Evolutionary conservation across 2,113 vertebrate genomes (phyloP).

Genomic region (Sprattus sprattus): DNA sequence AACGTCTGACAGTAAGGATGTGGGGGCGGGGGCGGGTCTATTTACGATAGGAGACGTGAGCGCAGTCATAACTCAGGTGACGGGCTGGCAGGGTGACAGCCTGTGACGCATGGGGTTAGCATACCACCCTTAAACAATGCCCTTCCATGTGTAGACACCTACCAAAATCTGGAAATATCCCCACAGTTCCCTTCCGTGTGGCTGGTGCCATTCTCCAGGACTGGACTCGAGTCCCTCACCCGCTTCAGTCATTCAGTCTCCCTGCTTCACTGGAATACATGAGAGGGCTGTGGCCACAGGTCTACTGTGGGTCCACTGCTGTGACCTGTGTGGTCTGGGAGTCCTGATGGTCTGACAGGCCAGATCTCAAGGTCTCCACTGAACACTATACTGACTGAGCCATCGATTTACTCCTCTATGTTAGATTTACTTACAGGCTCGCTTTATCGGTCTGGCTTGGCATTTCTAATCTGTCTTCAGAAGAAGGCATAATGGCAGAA

Average conservation of each 20-base stretch:
- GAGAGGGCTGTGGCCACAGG: not conserved
- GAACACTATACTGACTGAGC: too few species aligned
- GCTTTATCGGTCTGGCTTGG: not conserved
- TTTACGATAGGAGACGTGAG: not conserved
- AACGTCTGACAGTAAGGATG: not conserved
- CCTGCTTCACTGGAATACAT: not conserved
- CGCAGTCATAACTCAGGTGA: constrained; percentile 1
- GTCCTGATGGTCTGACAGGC: too few species aligned
- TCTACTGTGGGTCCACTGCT: not conserved
- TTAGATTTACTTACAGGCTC: not conserved
- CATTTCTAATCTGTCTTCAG: not conserved
- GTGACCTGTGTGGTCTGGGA: not conserved
- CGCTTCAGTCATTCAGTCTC: not conserved
- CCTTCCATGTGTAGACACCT: not conserved
- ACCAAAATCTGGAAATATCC: too few species aligned
- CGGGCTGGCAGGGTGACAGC: not conserved
- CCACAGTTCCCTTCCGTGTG: not conserved
- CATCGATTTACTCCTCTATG: not conserved
- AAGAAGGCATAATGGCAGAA: not conserved
- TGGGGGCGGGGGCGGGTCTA: not conserved
- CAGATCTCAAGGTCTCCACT: too few species aligned
- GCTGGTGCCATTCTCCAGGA: not conserved
- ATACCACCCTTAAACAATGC: not conserved
- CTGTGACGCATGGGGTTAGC: not conserved
- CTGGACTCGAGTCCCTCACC: not conserved